Evolutionary conservation across 2,888 invertebrate genomes (phyloP).

Genomic region (Loripinus fragilis): DNA sequence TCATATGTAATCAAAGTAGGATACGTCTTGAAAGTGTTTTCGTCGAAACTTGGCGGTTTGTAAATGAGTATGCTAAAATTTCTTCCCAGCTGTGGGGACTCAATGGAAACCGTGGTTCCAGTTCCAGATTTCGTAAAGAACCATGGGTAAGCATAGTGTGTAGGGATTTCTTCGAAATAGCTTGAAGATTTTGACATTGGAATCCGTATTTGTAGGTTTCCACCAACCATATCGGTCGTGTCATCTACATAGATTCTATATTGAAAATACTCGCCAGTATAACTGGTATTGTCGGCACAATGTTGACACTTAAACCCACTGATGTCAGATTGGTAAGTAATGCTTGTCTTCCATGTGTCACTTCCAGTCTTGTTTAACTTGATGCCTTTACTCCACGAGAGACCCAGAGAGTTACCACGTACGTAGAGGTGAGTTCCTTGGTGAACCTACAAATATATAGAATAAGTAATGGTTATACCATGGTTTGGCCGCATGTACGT

Average conservation of each 20-base stretch:
- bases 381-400: not conserved
- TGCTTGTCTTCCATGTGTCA: not conserved
- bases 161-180: conserved; percentile 24
- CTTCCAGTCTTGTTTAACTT: not conserved
- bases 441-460: not conserved
- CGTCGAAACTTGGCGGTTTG: conserved; percentile 41
- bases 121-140: conserved; percentile 20
- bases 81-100: conserved; percentile 25
- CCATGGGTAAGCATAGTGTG: conserved; percentile 27
- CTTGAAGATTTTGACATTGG: conserved; percentile 19
- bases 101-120: not conserved
- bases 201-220: conserved; percentile 30
- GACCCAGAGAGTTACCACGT: conserved; percentile 6
- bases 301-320: not conserved
- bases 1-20: conserved; percentile 23
- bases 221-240: conserved; percentile 37
- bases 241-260: conserved; percentile 35
- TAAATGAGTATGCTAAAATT: conserved; percentile 9
- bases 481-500: no score
- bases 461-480: no score
- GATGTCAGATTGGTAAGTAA: not conserved
- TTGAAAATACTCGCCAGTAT: conserved; percentile 10
- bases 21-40: conserved; percentile 37
- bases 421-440: not conserved
- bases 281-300: not conserved